Evolutionary conservation across 2,797 vertebrate genomes (phyloP).

Genomic region (Paguma larvata): DNA sequence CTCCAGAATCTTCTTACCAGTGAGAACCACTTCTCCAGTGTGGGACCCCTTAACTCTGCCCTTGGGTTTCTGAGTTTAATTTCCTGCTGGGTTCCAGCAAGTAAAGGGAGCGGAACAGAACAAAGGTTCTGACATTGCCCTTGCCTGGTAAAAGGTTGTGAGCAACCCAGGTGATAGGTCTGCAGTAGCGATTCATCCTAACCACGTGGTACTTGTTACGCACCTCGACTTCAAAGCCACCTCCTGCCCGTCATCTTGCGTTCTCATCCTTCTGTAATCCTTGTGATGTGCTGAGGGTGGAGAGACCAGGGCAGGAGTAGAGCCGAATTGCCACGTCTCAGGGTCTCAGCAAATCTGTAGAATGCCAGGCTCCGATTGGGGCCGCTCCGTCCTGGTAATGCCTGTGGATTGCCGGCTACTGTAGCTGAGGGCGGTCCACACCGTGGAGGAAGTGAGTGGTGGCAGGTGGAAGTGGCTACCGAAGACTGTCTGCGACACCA

Average conservation of each 20-base stretch:
- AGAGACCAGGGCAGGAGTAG: too few relatives aligned
- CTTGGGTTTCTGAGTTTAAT: slow-evolving; percentile 74
- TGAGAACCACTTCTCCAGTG: slow-evolving; percentile 74
- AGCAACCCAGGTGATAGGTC: not conserved
- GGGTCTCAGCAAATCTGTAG: not conserved
- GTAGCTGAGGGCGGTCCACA: not conserved
- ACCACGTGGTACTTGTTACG: not conserved
- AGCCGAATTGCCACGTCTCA: not conserved
- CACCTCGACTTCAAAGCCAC: not conserved
- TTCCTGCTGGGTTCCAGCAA: not conserved
- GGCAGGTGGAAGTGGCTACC: not conserved
- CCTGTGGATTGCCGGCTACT: not conserved
- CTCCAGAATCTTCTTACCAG: slow-evolving; percentile 74
- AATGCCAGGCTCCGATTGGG: not conserved
- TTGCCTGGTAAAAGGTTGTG: not conserved
- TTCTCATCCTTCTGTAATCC: not conserved
- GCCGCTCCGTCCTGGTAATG: not conserved
- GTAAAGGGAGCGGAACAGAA: not conserved
- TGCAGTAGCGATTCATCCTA: not conserved
- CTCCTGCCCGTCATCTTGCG: not conserved
- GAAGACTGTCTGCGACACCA: not conserved
- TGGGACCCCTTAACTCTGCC: slow-evolving; percentile 78
- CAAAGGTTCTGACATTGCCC: not conserved
- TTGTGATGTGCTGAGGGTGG: not conserved
- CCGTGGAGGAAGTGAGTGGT: not conserved